Evolutionary conservation across 2,888 invertebrate species (phyloP).

Genomic region (Andrena minutula): DNA sequence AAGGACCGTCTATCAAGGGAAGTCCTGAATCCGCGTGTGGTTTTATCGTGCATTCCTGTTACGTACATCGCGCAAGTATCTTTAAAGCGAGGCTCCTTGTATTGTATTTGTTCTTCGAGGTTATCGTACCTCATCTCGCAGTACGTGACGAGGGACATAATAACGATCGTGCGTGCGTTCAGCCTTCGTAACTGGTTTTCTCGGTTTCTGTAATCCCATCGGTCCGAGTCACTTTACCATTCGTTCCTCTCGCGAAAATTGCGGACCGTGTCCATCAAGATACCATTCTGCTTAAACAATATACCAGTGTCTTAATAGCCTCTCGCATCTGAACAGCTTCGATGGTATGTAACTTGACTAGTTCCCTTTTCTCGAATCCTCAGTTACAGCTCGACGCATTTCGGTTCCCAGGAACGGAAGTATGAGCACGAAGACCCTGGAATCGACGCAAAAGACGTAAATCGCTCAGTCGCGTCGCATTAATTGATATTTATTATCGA

Average conservation of each 20-base stretch:
- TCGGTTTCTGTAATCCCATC: constrained; percentile 76
- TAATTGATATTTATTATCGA: constrained; percentile 83
- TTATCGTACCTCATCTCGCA: constrained; percentile 79
- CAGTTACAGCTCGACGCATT: background rate
- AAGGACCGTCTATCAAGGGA: constrained; percentile 49
- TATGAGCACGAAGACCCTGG: constrained; percentile 27
- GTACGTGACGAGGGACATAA: constrained; percentile 79
- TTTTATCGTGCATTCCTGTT: constrained; percentile 51
- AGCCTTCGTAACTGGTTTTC: constrained; percentile 78
- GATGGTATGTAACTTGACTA: background rate
- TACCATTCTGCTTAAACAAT: background rate
- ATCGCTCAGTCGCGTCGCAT: constrained; percentile 76
- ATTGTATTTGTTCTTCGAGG: constrained; percentile 79
- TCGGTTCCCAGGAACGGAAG: constrained; percentile 8
- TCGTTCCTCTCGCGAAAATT: constrained; percentile 59
- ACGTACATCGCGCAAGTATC: constrained; percentile 59
- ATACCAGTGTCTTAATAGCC: background rate
- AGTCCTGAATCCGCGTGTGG: constrained; percentile 40
- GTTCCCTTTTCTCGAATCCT: background rate
- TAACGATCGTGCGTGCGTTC: constrained; percentile 74
- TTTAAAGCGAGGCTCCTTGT: constrained; percentile 64
- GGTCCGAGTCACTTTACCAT: constrained; percentile 62
- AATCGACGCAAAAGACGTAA: constrained; percentile 64
- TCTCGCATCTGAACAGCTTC: background rate
- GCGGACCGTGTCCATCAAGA: background rate